These are phyloP conservation scores for Meloidogyne floridensis DNA, from an alignment of 1,140 invertebrate genomes.

Conservation along the genomic window DNA sequence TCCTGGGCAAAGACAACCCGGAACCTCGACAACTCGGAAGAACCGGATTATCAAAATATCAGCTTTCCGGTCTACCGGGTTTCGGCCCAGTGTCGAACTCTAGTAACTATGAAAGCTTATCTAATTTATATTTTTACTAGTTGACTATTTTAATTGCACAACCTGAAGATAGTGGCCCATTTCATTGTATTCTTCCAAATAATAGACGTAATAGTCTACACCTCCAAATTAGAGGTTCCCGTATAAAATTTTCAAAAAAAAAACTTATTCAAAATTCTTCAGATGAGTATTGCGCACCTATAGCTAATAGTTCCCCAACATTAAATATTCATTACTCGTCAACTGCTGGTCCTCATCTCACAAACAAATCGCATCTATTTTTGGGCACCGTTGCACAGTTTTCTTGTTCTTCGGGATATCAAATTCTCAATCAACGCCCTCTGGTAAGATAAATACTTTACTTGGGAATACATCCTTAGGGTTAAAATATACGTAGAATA, in stretches of 20 bases:
- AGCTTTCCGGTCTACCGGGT: too few species aligned
- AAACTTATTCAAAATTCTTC: slow-evolving; percentile 1
- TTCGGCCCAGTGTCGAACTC: too few species aligned
- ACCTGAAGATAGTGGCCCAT: slow-evolving; percentile 49
- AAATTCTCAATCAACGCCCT: slow-evolving; percentile 39
- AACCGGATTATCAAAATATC: too few species aligned
- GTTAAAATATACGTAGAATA: too few species aligned
- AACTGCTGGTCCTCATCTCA: not conserved
- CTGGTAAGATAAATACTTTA: slow-evolving; percentile 1
- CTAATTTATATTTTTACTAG: slow-evolving; percentile 22
- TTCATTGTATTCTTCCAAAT: slow-evolving; percentile 51
- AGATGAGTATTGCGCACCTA: slow-evolving; percentile 53
- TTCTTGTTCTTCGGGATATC: slow-evolving; percentile 44
- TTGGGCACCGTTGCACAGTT: slow-evolving; percentile 47
- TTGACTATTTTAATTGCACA: slow-evolving; percentile 46
- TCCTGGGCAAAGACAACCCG: too few species aligned
- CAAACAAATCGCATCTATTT: slow-evolving; percentile 32
- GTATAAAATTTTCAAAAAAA: not conserved
- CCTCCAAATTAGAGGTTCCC: slow-evolving; percentile 41
- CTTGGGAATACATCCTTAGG: too few species aligned
- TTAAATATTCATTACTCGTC: slow-evolving; percentile 42
- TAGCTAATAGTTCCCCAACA: slow-evolving; percentile 38
- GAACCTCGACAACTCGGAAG: too few species aligned
- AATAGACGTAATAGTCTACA: slow-evolving; percentile 39
- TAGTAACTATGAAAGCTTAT: too few species aligned